Evolutionary conservation across 2,113 vertebrate species (phyloP).

Genomic region (Rostratula benghalensis): DNA sequence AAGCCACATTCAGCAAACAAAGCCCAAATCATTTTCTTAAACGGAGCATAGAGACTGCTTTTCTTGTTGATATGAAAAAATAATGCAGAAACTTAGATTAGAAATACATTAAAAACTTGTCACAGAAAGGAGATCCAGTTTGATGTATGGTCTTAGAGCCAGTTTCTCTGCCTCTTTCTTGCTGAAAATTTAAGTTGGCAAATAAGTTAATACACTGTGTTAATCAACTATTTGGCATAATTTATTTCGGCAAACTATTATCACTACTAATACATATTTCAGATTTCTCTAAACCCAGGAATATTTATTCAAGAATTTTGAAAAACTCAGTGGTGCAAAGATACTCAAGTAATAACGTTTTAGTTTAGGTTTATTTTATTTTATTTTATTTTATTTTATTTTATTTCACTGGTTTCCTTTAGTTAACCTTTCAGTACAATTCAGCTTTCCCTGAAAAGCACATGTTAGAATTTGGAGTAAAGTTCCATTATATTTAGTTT

Average conservation of each 20-base stretch:
- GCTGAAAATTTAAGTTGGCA: neutral
- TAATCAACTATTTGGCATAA: neutral
- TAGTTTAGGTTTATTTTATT: neutral
- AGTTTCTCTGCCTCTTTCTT: neutral
- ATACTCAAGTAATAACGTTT: neutral
- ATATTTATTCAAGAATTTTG: neutral
- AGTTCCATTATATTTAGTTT: neutral
- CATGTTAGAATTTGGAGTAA: neutral
- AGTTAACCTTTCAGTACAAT: neutral
- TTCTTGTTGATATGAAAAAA: neutral
- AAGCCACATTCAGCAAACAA: neutral
- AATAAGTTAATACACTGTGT: neutral
- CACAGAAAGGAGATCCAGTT: neutral
- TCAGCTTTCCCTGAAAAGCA: neutral
- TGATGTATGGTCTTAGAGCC: neutral
- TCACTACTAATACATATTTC: neutral
- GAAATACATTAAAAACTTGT: neutral
- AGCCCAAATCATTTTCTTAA: neutral
- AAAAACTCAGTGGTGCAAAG: neutral
- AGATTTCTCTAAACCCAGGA: neutral
- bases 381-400: neutral
- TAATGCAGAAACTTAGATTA: neutral
- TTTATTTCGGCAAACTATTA: neutral
- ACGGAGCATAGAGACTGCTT: neutral
- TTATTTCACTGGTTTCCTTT: neutral